These are phyloP conservation scores for Acipenser oxyrinchus DNA, from an alignment of 2,797 vertebrate species.

Conservation along the genomic window DNA sequence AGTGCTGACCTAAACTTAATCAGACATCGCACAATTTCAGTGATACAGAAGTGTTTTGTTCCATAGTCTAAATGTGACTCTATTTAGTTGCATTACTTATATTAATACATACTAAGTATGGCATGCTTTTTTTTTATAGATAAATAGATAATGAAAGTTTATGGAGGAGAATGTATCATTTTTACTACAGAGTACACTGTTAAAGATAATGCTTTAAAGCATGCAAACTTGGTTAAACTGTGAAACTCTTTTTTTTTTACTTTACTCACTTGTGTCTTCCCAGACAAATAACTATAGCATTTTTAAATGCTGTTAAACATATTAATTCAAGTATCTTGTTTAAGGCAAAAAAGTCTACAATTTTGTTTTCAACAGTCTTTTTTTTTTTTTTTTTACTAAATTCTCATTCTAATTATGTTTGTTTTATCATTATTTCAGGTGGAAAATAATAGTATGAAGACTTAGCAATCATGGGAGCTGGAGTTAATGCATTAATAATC, in stretches of 20 bases:
- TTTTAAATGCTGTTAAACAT: too few relatives aligned
- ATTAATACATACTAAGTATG: too few relatives aligned
- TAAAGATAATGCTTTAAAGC: neutral
- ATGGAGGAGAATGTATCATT: too few relatives aligned
- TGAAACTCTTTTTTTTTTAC: too few relatives aligned
- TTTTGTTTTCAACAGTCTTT: neutral
- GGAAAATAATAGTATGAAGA: slow-evolving; percentile 54
- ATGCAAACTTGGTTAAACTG: neutral
- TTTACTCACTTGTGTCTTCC: too few relatives aligned
- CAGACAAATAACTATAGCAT: too few relatives aligned
- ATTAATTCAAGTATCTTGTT: neutral
- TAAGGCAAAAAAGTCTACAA: neutral
- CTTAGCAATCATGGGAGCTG: slow-evolving; percentile 60
- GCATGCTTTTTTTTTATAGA: too few relatives aligned
- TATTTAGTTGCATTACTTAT: too few relatives aligned
- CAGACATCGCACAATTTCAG: neutral
- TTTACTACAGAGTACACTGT: too few relatives aligned
- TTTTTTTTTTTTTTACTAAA: slow-evolving; percentile 29
- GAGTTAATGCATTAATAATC: slow-evolving; percentile 53
- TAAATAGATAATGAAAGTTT: too few relatives aligned
- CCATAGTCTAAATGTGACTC: too few relatives aligned
- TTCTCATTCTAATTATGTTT: slow-evolving; percentile 34
- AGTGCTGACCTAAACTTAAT: slow-evolving; percentile 19
- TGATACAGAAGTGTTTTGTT: too few relatives aligned
- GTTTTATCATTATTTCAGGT: slow-evolving; percentile 56